Base-by-base conservation (phyloP, 2,113 vertebrate species). In the Proterorhinus semilunaris region DNA sequence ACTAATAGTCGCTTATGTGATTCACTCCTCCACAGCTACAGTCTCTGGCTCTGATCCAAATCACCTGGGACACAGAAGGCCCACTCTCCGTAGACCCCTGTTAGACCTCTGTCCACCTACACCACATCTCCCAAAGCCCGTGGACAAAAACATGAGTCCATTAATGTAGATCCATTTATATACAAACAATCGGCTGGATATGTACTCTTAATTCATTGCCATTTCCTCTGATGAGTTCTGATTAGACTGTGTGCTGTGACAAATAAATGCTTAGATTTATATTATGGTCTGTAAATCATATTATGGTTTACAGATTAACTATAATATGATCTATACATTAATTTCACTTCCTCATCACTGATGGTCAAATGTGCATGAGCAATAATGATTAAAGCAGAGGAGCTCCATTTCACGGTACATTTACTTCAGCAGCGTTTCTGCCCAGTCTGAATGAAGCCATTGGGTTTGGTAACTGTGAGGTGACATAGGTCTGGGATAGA, bases 341-440 rank as follows among this genome's bases (percentile, higher is more conserved):
- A 61, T 70, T 71, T 10, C 10, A 13, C 59, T 69, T 89, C 87
- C 82, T 50, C 1, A 77, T 82, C 78, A 81, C 48, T 62, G 17
- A 62, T 36, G 64, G 69, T 69, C 61, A 68, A 67, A 67, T 58
- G 64, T 1, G 49, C 51, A 75, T 67, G 79, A 57, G 72, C 82
- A 81, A 86, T 74, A 78, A 89, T 85, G 82, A 80, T 61, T 70
- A 43, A 71, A 69, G 79, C 72, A 83, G 72, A 83, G 76, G 69
- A 73, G 16, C 68, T 63, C 27, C 27, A 76, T 82, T 84, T 85
- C 87, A 82, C 12, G 73, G 10, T 65, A 75, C 81, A 80, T 89
- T 90, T 82, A 76, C 74, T 76, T 68, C 75, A 17, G 44, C 76
- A 61, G 74, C 84, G 84, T 88, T 89, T 83, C 81, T 80, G 65